These are phyloP conservation scores for Colossoma macropomum DNA, from an alignment of 2,113 vertebrate species.

Conservation along the genomic window DNA sequence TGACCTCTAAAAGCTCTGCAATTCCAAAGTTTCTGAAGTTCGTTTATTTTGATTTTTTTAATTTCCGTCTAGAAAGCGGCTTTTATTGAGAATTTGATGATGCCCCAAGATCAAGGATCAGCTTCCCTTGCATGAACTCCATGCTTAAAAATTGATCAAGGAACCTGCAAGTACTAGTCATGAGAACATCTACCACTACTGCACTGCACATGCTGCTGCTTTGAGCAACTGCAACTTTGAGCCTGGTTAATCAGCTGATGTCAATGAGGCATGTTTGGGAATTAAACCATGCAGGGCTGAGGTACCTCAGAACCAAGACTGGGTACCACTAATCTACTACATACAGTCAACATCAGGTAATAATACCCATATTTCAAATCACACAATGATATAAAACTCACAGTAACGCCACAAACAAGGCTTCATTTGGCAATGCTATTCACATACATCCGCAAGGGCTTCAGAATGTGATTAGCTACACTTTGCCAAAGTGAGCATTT, in stretches of 20 bases:
- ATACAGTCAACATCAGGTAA: neutral
- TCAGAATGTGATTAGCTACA: neutral
- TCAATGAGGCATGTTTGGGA: neutral
- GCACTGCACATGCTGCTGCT: neutral
- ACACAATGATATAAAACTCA: neutral
- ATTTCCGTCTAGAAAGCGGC: neutral
- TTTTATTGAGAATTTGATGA: neutral
- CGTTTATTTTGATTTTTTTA: neutral
- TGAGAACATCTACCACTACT: neutral
- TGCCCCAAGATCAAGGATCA: neutral
- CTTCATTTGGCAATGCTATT: neutral
- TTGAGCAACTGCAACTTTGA: no score
- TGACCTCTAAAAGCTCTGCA: neutral
- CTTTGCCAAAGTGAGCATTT: neutral
- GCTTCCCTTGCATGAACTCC: neutral
- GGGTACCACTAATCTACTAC: neutral
- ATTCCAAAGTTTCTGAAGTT: neutral
- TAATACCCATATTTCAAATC: neutral
- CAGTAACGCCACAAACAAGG: neutral
- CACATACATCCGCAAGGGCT: neutral
- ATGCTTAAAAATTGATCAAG: neutral
- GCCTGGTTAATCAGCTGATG: neutral
- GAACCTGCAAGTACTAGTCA: neutral
- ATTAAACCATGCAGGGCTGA: neutral
- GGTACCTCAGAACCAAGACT: neutral